Evolutionary conservation across 23 tunicate genomes (phyloP).

Genomic region (Pegea sp.): DNA sequence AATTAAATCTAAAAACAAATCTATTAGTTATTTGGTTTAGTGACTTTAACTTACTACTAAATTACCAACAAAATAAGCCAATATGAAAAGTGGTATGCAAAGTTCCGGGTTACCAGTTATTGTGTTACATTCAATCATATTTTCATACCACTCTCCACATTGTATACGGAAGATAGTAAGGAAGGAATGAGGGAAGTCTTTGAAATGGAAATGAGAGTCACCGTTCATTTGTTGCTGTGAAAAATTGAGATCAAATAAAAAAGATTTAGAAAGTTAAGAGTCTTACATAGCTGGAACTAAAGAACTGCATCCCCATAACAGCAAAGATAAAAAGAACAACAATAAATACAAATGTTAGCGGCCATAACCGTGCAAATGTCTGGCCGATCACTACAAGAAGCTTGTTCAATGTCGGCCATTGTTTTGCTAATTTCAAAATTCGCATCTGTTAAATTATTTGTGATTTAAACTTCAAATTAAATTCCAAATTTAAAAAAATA

Average conservation of each 20-base stretch:
- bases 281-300: slow-evolving; percentile 29
- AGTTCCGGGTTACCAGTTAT: slow-evolving; percentile 34
- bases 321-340: slow-evolving; percentile 96
- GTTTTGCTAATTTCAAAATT: slow-evolving; percentile 84
- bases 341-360: slow-evolving; percentile 71
- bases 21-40: not conserved
- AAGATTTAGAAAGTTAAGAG: not conserved
- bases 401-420: slow-evolving; percentile 94
- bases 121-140: slow-evolving; percentile 71
- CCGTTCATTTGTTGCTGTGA: slow-evolving; percentile 23
- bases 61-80: slow-evolving; percentile 79
- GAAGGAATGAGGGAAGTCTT: slow-evolving; percentile 84
- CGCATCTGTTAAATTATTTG: slow-evolving; percentile 33
- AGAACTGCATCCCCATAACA: slow-evolving; percentile 93
- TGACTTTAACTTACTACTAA: slow-evolving; percentile 45
- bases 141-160: slow-evolving; percentile 99
- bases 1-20: not conserved
- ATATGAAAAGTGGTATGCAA: slow-evolving; percentile 85
- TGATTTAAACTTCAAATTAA: not conserved
- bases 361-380: slow-evolving; percentile 71
- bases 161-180: slow-evolving; percentile 97
- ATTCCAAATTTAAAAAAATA: too few species aligned
- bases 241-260: not conserved
- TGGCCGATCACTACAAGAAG: slow-evolving; percentile 70
- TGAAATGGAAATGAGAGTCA: slow-evolving; percentile 72